These are phyloP conservation scores for Drosophila rellima DNA, from an alignment of 2,888 invertebrate species.

Conservation along the genomic window DNA sequence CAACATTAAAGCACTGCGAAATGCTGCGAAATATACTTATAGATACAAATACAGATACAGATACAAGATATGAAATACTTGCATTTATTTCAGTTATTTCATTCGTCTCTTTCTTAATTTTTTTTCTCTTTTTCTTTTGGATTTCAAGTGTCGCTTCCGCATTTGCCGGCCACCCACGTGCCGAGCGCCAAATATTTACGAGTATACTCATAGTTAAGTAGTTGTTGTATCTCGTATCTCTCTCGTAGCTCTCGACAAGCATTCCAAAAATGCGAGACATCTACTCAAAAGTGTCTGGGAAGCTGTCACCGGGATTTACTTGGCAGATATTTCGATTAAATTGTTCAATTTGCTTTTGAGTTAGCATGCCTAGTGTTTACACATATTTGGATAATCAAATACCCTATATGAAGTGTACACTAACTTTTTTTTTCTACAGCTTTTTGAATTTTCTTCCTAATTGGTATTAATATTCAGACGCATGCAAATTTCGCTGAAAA, in stretches of 20 bases:
- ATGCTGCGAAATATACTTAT: slow-evolving; percentile 4
- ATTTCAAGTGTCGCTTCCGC: slow-evolving; percentile 69
- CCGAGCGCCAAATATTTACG: slow-evolving; percentile 47
- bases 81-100: slow-evolving; percentile 1
- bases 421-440: background rate
- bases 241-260: slow-evolving; percentile 11
- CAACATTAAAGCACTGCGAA: slow-evolving; percentile 36
- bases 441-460: background rate
- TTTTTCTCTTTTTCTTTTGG: slow-evolving; percentile 26
- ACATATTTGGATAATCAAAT: slow-evolving; percentile 4
- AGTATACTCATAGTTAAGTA: slow-evolving; percentile 22
- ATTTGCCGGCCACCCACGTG: slow-evolving; percentile 71
- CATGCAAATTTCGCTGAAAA: background rate
- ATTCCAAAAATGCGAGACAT: slow-evolving; percentile 17
- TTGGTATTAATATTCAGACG: background rate
- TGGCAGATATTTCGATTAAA: slow-evolving; percentile 32
- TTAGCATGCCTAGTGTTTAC: slow-evolving; percentile 11
- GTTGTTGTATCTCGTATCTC: slow-evolving; percentile 28
- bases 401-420: slow-evolving; percentile 2
- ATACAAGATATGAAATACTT: slow-evolving; percentile 22
- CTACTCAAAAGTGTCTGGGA: slow-evolving; percentile 19
- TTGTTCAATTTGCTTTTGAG: slow-evolving; percentile 35
- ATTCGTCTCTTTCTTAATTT: slow-evolving; percentile 10
- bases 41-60: slow-evolving; percentile 11
- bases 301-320: slow-evolving; percentile 38